Conservation (phyloP, 2,113 vertebrate genomes). For the Cryptomyrus ogoouensis region DNA sequence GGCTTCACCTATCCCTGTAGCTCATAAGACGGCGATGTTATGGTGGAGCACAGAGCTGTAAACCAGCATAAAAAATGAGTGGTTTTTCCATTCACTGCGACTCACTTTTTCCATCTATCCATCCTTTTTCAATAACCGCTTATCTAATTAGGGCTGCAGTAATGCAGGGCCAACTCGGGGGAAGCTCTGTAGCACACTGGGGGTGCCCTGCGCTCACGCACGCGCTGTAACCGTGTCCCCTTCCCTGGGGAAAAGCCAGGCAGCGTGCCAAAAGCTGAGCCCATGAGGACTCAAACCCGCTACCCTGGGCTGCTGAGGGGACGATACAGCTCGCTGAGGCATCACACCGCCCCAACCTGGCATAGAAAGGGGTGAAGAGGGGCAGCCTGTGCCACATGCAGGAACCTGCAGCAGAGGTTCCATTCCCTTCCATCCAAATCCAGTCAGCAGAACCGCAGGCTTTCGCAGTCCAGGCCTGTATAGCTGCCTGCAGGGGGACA, state of each 20-base stretch:
- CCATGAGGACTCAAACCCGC: background rate
- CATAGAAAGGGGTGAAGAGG: background rate
- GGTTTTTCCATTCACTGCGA: background rate
- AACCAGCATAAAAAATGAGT: background rate
- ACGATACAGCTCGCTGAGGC: background rate
- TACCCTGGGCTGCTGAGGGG: background rate
- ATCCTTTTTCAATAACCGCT: conserved; percentile 7
- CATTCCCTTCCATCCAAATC: background rate
- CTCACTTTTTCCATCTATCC: background rate
- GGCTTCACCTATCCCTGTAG: background rate
- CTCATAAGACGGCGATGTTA: background rate
- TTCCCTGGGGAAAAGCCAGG: background rate
- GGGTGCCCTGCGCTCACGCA: background rate
- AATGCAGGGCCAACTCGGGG: background rate
- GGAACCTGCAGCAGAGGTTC: background rate
- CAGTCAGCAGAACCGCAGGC: background rate
- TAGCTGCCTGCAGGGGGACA: background rate
- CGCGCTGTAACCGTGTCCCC: background rate
- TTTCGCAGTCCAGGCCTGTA: background rate
- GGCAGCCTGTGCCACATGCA: background rate
- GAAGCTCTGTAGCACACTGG: background rate
- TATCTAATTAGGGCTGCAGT: background rate
- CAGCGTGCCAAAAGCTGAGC: background rate
- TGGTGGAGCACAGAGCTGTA: background rate
- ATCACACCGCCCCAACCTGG: background rate